Evolutionary conservation across 2,888 invertebrate genomes (phyloP).

Genomic region (Podotricha telesiphe): DNA sequence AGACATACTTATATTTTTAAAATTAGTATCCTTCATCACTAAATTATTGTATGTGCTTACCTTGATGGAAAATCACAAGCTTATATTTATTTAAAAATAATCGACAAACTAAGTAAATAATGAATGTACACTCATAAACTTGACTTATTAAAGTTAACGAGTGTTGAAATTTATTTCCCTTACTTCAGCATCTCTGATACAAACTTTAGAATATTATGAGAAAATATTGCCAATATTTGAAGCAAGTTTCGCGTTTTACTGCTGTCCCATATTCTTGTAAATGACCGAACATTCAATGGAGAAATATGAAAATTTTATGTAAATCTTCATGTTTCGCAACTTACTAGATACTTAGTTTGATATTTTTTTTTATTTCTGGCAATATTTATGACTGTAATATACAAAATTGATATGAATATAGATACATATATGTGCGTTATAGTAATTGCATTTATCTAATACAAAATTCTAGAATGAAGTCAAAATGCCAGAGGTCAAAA

Average conservation of each 20-base stretch:
- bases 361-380: conserved; percentile 10
- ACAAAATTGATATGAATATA: not conserved
- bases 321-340: too few species aligned
- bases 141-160: conserved; percentile 25
- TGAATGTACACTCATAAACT: conserved; percentile 18
- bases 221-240: conserved; percentile 27
- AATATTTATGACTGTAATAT: not conserved
- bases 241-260: conserved; percentile 27
- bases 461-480: too few species aligned
- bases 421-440: not conserved
- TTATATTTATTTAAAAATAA: conserved; percentile 3
- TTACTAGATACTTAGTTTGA: conserved; percentile 3
- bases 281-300: conserved; percentile 26
- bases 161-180: conserved; percentile 19
- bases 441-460: not conserved
- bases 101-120: conserved; percentile 6
- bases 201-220: conserved; percentile 24
- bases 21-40: not conserved
- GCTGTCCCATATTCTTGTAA: conserved; percentile 28
- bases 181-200: conserved; percentile 13
- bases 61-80: not conserved
- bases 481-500: too few species aligned
- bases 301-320: conserved; percentile 16
- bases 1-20: too few species aligned
- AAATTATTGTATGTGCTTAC: not conserved